A percentile compares a stretch with the other conserved stretches of the same genome.
phyloP scores from a whole-genome alignment of 1,140 invertebrate species.

The Orussus abietinus region DNA sequence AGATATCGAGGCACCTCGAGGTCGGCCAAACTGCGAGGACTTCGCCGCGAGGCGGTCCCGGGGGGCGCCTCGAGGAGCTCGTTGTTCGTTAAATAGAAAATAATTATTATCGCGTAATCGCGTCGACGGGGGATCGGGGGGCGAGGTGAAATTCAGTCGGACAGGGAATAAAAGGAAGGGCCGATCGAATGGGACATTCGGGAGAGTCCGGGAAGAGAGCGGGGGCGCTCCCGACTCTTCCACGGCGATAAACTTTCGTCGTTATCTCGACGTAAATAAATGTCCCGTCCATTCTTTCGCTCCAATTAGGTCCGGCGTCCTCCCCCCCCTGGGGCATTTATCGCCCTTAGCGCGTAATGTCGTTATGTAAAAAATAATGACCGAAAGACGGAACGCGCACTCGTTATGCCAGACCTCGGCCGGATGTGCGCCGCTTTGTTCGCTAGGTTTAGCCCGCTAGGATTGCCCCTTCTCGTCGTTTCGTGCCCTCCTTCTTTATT shows the following conservation, averaged over 20 bases:
- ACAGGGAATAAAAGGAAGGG: too few relatives aligned
- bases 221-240: conserved; percentile 13
- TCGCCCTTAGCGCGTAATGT: conserved; percentile 30
- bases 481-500: too few relatives aligned
- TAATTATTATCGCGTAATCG: conserved; percentile 25
- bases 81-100: conserved; percentile 34
- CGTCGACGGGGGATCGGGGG: too few relatives aligned
- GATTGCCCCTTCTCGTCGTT: too few relatives aligned
- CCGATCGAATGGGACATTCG: too few relatives aligned
- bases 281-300: conserved; percentile 16
- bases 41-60: too few relatives aligned
- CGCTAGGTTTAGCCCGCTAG: conserved; percentile 16
- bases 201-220: too few relatives aligned
- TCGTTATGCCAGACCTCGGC: conserved; percentile 8
- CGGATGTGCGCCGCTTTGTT: conserved; percentile 21
- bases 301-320: conserved; percentile 9
- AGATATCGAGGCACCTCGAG: too few relatives aligned
- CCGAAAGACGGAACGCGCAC: not conserved
- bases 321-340: conserved; percentile 17
- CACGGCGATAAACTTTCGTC: conserved; percentile 19
- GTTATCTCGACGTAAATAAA: conserved; percentile 33
- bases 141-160: too few relatives aligned
- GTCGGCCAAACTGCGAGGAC: too few relatives aligned
- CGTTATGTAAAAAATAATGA: conserved; percentile 38
- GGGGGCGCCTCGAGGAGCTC: conserved; percentile 42